Conservation (phyloP, 2,113 vertebrate species). For the Cepphus grylle region DNA sequence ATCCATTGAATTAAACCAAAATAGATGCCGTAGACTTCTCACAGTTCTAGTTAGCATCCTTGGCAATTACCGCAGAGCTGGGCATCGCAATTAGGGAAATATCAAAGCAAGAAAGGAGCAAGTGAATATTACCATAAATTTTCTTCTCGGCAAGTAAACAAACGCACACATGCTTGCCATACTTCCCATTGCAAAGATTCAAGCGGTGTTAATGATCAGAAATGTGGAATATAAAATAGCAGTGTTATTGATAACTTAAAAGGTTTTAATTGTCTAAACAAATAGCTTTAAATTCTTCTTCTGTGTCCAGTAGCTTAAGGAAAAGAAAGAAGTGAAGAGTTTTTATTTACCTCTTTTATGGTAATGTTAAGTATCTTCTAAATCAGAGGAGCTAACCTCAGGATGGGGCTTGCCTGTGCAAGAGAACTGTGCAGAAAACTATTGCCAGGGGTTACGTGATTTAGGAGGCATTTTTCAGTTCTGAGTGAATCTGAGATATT, state of each 20-base stretch:
- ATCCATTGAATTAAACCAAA: background rate
- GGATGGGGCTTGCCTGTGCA: conserved; percentile 30
- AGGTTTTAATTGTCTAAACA: background rate
- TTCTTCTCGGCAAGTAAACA: background rate
- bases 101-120: background rate
- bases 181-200: background rate
- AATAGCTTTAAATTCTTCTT: background rate
- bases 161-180: background rate
- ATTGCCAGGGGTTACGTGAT: conserved; percentile 23
- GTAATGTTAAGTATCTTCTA: background rate
- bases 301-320: background rate
- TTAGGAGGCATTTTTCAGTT: conserved; percentile 23
- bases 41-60: background rate
- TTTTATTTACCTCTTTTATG: background rate
- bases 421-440: background rate
- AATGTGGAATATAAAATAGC: background rate
- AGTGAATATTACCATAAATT: background rate
- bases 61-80: background rate
- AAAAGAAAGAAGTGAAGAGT: background rate
- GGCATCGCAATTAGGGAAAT: background rate
- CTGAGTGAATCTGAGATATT: conserved; percentile 24
- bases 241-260: background rate
- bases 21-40: background rate
- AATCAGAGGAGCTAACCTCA: background rate
- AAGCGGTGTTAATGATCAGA: background rate